Conservation (phyloP, 2,888 invertebrate species). For the Eupithecia vulgata region DNA sequence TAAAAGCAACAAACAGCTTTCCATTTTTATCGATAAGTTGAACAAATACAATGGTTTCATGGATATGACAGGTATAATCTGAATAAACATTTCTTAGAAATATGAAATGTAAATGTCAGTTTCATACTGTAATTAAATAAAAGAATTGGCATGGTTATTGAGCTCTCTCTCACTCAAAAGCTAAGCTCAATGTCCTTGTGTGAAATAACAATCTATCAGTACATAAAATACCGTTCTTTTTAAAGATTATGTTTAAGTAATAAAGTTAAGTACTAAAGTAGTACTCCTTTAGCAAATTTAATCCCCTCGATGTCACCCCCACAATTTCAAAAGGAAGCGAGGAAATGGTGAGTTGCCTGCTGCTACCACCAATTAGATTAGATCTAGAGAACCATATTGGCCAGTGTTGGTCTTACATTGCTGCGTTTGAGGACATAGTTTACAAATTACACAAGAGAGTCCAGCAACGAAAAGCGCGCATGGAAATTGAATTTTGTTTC, state of each 20-base stretch:
- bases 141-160: not conserved
- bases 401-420: conserved; percentile 2
- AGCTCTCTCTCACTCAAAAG: not conserved
- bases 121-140: not conserved
- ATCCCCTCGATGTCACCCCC: conserved; percentile 1
- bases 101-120: not conserved
- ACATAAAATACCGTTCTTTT: not conserved
- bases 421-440: not conserved
- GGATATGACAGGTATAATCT: not conserved
- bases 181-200: not conserved
- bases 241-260: not conserved
- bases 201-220: not conserved
- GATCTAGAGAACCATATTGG: not conserved
- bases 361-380: conserved; percentile 22
- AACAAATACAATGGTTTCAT: not conserved
- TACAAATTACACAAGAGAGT: not conserved
- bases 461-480: conserved; percentile 5
- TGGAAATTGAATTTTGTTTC: not conserved
- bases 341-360: conserved; percentile 25
- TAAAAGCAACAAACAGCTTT: not conserved
- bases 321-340: conserved; percentile 36
- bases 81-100: not conserved
- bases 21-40: not conserved
- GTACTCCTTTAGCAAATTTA: not conserved
- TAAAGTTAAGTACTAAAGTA: too few relatives aligned